Conservation (phyloP, 2,113 vertebrate genomes). For the Nothobranchius furzeri region DNA sequence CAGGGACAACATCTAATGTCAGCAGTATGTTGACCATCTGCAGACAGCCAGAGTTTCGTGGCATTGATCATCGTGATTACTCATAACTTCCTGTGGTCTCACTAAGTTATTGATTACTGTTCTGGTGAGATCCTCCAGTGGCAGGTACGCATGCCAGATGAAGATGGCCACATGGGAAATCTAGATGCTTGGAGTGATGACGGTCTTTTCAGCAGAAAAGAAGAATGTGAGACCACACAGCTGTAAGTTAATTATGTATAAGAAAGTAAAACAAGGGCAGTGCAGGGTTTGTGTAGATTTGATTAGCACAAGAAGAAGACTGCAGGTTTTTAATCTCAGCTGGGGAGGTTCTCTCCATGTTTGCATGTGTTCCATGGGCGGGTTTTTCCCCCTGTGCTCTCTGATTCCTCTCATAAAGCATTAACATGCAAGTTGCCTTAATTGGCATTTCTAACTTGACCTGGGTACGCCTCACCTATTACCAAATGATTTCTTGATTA, state of each 20-base stretch:
- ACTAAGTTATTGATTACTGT: conserved; percentile 43
- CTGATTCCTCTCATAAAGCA: no score
- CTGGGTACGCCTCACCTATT: no score
- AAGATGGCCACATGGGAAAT: conserved; percentile 29
- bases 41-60: conserved; percentile 9
- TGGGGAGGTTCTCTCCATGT: no score
- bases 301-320: no score
- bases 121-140: conserved; percentile 33
- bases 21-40: conserved; percentile 28
- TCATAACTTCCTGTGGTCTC: conserved; percentile 49
- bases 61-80: conserved; percentile 57
- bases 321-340: no score
- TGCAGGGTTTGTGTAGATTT: no score
- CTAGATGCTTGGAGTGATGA: conserved; percentile 14
- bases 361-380: no score
- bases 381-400: no score
- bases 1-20: conserved; percentile 32
- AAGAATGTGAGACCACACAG: conserved; percentile 35
- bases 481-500: no score
- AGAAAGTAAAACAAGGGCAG: conserved; percentile 31
- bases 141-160: conserved; percentile 27
- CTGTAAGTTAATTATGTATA: conserved; percentile 38
- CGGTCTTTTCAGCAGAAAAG: conserved; percentile 27
- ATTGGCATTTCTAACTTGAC: no score
- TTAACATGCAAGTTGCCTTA: no score